Percentiles rank a stretch among this genome's conserved stretches.
These are phyloP conservation scores for Mirza zaza DNA, from an alignment of 2,113 vertebrate species.

Conservation along the genomic window DNA sequence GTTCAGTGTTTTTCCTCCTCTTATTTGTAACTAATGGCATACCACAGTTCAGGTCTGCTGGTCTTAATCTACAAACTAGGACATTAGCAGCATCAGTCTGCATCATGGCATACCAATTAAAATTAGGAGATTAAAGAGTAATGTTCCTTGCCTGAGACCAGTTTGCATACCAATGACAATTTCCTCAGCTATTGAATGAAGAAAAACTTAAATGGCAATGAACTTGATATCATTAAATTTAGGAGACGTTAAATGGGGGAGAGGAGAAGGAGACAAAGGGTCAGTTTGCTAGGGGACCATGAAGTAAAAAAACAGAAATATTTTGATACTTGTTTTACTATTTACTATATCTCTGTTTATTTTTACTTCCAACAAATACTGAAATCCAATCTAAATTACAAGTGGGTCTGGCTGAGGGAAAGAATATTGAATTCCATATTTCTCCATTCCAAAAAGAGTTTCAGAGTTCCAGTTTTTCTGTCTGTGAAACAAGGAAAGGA, in stretches of 20 bases:
- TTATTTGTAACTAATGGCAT: slow-evolving; percentile 82
- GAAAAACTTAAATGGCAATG: slow-evolving; percentile 70
- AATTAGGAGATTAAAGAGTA: slow-evolving; percentile 83
- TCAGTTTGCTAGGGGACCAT: not conserved
- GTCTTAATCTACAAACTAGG: slow-evolving; percentile 83
- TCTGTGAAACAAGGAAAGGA: not conserved
- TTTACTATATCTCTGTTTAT: slow-evolving; percentile 7
- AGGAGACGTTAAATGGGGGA: slow-evolving; percentile 56
- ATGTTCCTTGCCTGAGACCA: slow-evolving; percentile 77
- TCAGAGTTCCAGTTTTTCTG: not conserved
- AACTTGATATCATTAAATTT: slow-evolving; percentile 72
- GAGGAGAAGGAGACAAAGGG: not conserved
- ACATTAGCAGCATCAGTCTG: slow-evolving; percentile 71
- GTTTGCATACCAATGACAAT: slow-evolving; percentile 81
- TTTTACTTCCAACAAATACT: slow-evolving; percentile 43
- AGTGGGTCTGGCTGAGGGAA: not conserved
- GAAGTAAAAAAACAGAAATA: slow-evolving; percentile 21
- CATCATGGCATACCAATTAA: slow-evolving; percentile 83
- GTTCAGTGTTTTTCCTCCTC: slow-evolving; percentile 75
- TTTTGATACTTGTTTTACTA: slow-evolving; percentile 24
- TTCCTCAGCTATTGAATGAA: slow-evolving; percentile 77
- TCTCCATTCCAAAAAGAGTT: not conserved
- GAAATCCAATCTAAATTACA: slow-evolving; percentile 23
- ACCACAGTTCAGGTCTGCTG: slow-evolving; percentile 77
- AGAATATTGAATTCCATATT: not conserved